phyloP scores from a whole-genome alignment of 2,113 vertebrate species.

The Sceloporus undulatus region DNA sequence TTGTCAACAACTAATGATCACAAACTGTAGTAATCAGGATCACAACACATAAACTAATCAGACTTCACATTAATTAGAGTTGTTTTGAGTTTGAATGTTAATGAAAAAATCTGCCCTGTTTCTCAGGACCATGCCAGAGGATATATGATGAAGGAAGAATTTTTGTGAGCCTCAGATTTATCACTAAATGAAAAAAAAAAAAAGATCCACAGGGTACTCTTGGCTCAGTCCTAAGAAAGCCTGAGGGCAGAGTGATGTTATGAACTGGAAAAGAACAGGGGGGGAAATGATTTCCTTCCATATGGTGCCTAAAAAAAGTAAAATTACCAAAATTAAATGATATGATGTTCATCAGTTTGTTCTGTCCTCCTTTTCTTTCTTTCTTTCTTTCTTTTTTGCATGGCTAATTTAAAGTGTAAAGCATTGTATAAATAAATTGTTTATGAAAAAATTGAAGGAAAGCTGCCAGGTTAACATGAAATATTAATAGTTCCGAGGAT shows the following conservation, averaged over 20 bases:
- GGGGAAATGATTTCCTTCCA: background rate
- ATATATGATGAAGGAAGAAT: too few species aligned
- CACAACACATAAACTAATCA: background rate
- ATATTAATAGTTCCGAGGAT: background rate
- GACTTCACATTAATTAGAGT: background rate
- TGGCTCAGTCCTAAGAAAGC: background rate
- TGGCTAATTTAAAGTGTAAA: background rate
- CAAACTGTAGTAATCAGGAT: background rate
- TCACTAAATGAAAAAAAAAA: background rate
- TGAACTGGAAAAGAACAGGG: fast-evolving
- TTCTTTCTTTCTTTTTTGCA: background rate
- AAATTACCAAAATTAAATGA: background rate
- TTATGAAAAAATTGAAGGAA: background rate
- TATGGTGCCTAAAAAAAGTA: background rate
- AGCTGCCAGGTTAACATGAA: background rate
- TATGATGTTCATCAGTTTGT: background rate
- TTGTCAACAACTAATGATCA: background rate
- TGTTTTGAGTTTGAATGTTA: background rate
- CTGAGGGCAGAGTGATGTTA: background rate
- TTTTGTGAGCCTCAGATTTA: background rate
- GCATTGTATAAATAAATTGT: background rate
- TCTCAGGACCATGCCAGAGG: background rate
- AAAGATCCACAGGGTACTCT: background rate
- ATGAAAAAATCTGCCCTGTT: background rate
- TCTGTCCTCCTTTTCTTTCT: background rate